Conservation (phyloP, 2,888 invertebrate genomes). For the Rhyacophila evoluta region DNA sequence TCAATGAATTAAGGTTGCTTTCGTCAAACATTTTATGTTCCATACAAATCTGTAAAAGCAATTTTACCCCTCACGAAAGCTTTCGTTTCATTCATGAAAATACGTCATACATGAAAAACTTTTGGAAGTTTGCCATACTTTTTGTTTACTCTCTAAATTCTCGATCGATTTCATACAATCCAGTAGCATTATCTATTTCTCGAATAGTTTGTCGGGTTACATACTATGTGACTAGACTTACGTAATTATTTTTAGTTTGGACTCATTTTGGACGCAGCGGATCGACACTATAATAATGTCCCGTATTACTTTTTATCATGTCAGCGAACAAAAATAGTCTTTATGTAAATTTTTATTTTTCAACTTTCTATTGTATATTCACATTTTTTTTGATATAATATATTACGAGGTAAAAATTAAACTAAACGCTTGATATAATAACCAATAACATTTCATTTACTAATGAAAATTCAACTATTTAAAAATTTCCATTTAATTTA, state of each 20-base stretch:
- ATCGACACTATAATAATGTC: background rate
- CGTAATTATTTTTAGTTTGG: background rate
- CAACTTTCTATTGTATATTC: too few relatives aligned
- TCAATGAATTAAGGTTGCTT: background rate
- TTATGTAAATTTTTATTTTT: too few relatives aligned
- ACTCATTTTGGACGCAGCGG: background rate
- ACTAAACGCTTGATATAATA: too few relatives aligned
- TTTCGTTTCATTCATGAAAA: slow-evolving; percentile 24
- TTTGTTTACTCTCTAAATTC: background rate
- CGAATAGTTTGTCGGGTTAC: background rate
- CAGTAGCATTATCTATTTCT: background rate
- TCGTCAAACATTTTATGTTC: background rate
- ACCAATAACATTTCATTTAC: too few relatives aligned
- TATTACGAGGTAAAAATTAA: too few relatives aligned
- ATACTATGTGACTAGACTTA: background rate
- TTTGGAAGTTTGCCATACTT: slow-evolving; percentile 2
- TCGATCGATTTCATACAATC: background rate
- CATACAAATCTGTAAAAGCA: slow-evolving; percentile 12
- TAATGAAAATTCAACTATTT: too few relatives aligned
- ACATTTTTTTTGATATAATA: too few relatives aligned
- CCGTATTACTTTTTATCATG: too few relatives aligned
- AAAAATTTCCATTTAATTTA: too few relatives aligned
- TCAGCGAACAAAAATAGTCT: too few relatives aligned
- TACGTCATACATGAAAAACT: slow-evolving; percentile 18
- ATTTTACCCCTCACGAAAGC: background rate